Conservation (phyloP, 2,888 invertebrate species). For the Cerastis leucographa region DNA sequence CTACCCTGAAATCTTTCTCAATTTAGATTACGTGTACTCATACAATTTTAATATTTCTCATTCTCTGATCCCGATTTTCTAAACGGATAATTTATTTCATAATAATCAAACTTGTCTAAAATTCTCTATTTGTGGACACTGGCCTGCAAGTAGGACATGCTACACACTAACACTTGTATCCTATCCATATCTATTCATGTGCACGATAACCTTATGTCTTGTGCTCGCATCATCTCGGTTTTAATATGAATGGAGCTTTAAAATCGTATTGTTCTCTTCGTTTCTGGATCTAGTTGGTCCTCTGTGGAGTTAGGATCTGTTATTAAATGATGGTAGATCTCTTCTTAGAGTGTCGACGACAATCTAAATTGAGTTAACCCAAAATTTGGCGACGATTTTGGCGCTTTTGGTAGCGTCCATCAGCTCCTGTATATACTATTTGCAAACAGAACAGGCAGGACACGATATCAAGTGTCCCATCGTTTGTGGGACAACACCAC, state of each 20-base stretch:
- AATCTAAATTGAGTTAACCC: background rate
- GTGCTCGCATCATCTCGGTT: slow-evolving; percentile 28
- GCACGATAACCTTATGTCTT: slow-evolving; percentile 53
- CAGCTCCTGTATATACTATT: background rate
- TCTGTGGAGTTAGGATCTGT: background rate
- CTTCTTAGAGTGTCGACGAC: background rate
- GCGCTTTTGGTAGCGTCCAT: background rate
- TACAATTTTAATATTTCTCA: background rate
- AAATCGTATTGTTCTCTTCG: slow-evolving; percentile 42
- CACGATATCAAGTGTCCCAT: background rate
- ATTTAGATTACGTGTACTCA: background rate
- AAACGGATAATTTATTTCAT: too few species aligned
- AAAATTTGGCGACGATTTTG: background rate
- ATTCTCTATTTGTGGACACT: slow-evolving; percentile 48
- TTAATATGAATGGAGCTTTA: slow-evolving; percentile 49
- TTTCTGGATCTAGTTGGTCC: slow-evolving; percentile 20
- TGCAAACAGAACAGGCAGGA: background rate
- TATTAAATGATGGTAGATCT: background rate
- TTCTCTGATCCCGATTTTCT: too few species aligned
- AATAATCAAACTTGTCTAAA: slow-evolving; percentile 21
- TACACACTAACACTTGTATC: slow-evolving; percentile 37
- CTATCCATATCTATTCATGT: slow-evolving; percentile 39
- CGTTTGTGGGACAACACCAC: background rate
- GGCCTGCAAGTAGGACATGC: slow-evolving; percentile 49
- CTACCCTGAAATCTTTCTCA: background rate